A percentile compares a stretch with the other conserved stretches of the same genome.
phyloP scores from a whole-genome alignment of 2,113 vertebrate genomes.

The Dasyurus viverrinus region DNA sequence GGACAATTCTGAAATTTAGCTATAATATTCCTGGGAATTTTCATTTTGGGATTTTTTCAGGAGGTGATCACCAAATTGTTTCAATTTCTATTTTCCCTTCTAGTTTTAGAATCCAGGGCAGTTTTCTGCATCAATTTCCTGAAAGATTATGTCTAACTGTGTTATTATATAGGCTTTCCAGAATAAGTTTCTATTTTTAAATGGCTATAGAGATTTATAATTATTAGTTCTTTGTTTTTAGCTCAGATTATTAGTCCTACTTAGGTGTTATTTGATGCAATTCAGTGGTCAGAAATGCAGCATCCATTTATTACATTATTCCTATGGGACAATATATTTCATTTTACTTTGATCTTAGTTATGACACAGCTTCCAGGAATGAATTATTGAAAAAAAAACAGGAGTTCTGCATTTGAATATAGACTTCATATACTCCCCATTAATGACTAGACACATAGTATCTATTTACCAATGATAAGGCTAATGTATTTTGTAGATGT shows the following conservation, averaged over 20 bases:
- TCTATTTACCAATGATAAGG: neutral
- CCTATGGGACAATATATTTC: neutral
- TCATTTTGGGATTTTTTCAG: too few species aligned
- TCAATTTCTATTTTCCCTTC: too few species aligned
- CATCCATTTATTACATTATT: neutral
- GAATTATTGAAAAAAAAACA: neutral
- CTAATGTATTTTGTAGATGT: neutral
- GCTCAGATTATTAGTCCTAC: neutral
- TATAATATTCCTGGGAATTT: too few species aligned
- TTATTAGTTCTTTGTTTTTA: neutral
- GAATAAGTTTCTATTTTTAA: neutral
- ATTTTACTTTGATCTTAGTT: neutral
- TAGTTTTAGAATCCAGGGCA: too few species aligned
- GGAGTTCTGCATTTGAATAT: neutral
- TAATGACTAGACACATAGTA: neutral
- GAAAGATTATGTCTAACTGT: too few species aligned
- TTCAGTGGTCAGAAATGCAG: neutral
- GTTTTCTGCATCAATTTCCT: too few species aligned
- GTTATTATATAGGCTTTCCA: neutral
- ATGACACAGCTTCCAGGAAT: neutral
- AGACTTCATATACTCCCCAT: neutral
- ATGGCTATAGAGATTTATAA: neutral
- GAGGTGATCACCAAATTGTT: too few species aligned
- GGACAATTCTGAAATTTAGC: neutral
- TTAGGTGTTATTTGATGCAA: neutral